phyloP scores from a whole-genome alignment of 2,797 vertebrate species.

The Gadopsis bispinosus region DNA sequence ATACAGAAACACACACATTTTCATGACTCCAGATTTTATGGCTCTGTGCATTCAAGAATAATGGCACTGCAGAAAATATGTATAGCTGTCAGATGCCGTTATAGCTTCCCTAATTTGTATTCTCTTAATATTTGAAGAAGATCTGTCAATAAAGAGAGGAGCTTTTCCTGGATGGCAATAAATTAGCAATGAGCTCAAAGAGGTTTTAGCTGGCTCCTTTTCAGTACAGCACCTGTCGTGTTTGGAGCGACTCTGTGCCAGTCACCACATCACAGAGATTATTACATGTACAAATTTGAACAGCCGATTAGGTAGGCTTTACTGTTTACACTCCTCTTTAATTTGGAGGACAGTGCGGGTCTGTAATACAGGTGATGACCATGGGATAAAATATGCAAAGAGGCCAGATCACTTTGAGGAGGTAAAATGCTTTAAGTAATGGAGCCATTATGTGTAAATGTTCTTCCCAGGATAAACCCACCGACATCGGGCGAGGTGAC shows the following conservation, averaged over 20 bases:
- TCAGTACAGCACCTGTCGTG: conserved; percentile 42
- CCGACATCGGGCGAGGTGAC: conserved; percentile 13
- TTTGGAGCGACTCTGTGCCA: conserved; percentile 59
- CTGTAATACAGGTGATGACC: conserved; percentile 35
- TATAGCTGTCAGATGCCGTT: conserved; percentile 32
- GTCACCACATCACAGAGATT: conserved; percentile 67
- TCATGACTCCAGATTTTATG: conserved; percentile 32
- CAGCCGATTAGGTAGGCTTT: conserved; percentile 58
- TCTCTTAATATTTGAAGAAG: conserved; percentile 60
- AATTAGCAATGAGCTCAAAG: conserved; percentile 50
- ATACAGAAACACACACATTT: conserved; percentile 35
- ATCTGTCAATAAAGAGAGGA: conserved; percentile 47
- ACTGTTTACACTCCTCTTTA: conserved; percentile 50
- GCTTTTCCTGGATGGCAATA: conserved; percentile 50
- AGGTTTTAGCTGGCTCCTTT: conserved; percentile 41
- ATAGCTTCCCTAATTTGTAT: conserved; percentile 57
- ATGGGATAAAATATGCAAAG: conserved; percentile 38
- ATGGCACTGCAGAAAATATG: conserved; percentile 48
- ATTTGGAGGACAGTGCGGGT: conserved; percentile 32
- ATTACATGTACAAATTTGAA: conserved; percentile 76
- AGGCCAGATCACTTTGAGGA: conserved; percentile 22
- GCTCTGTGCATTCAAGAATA: conserved; percentile 39
- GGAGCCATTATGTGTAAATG: conserved; percentile 30
- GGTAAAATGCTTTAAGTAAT: conserved; percentile 21
- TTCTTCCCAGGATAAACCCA: conserved; percentile 17